Conservation (phyloP, 2,888 invertebrate species). For the Physocephala rufipes region DNA sequence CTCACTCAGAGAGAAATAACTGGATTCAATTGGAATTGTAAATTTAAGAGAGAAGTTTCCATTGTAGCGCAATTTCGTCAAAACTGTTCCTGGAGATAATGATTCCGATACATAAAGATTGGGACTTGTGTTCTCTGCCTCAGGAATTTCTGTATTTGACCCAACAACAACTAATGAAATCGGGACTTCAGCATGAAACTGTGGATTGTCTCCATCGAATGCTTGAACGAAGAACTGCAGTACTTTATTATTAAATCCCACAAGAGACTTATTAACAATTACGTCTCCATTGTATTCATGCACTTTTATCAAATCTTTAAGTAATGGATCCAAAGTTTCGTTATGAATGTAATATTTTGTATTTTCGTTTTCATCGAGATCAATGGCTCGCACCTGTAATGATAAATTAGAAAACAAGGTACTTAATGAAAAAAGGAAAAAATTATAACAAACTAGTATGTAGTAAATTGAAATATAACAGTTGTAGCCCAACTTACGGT, state of each 20-base stretch:
- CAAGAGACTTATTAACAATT: conserved; percentile 72
- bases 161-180: conserved; percentile 82
- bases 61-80: conserved; percentile 75
- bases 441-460: background rate
- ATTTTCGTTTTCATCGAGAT: conserved; percentile 79
- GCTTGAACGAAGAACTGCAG: conserved; percentile 92
- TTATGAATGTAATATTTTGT: conserved; percentile 79
- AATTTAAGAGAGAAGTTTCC: conserved; percentile 72
- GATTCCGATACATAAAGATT: conserved; percentile 85
- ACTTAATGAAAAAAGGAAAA: background rate
- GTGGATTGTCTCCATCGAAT: conserved; percentile 79
- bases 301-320: conserved; percentile 77
- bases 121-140: conserved; percentile 77
- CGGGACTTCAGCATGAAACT: conserved; percentile 83
- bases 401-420: conserved; percentile 23
- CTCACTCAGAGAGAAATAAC: conserved; percentile 76
- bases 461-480: no score
- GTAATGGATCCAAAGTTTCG: conserved; percentile 72
- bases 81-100: conserved; percentile 73
- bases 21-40: conserved; percentile 71
- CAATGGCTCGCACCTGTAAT: conserved; percentile 64
- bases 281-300: conserved; percentile 80
- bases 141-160: conserved; percentile 75
- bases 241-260: conserved; percentile 71
- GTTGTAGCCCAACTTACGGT: no score